Percentiles rank a stretch among this genome's conserved stretches.
phyloP scores from a whole-genome alignment of 2,113 vertebrate genomes.

The Clarias macrocephalus region DNA sequence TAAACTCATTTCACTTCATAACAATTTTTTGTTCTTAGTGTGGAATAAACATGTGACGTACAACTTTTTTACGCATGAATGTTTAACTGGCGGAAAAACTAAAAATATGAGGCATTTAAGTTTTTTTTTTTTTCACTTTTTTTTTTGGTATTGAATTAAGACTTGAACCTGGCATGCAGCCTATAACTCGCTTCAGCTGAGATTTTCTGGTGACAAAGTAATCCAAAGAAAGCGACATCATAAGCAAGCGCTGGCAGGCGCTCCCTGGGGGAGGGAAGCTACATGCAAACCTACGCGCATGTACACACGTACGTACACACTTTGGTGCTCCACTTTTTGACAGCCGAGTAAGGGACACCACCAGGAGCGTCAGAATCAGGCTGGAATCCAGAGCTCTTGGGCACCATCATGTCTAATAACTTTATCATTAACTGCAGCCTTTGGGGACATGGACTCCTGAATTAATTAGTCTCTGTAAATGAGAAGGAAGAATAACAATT shows the following conservation, averaged over 20 bases:
- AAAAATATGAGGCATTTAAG: not conserved
- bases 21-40: conserved; percentile 3
- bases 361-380: conserved; percentile 58
- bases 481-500: conserved; percentile 51
- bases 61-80: conserved; percentile 23
- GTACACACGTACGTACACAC: not conserved
- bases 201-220: conserved; percentile 31
- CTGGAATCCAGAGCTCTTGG: conserved; percentile 70
- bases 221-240: conserved; percentile 34
- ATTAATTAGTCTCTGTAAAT: conserved; percentile 73
- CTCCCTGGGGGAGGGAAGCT: conserved; percentile 25
- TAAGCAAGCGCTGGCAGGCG: conserved; percentile 19
- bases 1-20: conserved; percentile 19
- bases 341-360: conserved; percentile 68
- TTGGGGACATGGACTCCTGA: conserved; percentile 73
- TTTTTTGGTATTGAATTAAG: conserved; percentile 28
- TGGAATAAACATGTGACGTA: conserved; percentile 14
- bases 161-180: conserved; percentile 23
- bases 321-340: conserved; percentile 50
- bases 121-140: not conserved
- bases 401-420: conserved; percentile 73
- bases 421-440: conserved; percentile 77
- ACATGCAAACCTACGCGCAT: conserved; percentile 5
- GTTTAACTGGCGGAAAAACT: conserved; percentile 10
- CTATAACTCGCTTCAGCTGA: conserved; percentile 21